These are phyloP conservation scores for Tenthredo notha DNA, from an alignment of 2,888 invertebrate genomes.

Conservation along the genomic window DNA sequence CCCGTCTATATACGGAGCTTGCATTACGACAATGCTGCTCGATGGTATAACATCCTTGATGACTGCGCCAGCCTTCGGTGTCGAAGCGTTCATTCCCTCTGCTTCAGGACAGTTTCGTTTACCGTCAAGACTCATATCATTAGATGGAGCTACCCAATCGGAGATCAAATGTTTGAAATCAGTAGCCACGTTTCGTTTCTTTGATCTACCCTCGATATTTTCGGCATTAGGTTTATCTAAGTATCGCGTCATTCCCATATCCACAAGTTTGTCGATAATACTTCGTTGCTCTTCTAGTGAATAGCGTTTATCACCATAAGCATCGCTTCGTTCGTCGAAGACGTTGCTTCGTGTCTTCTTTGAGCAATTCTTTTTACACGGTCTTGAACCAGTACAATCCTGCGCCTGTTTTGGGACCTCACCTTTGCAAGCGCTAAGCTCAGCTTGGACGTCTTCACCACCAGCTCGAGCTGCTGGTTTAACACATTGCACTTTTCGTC, in stretches of 20 bases:
- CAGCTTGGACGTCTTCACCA: slow-evolving; percentile 76
- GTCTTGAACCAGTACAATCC: slow-evolving; percentile 65
- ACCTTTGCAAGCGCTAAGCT: slow-evolving; percentile 68
- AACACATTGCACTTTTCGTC: slow-evolving; percentile 79
- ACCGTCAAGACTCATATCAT: not conserved
- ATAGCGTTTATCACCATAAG: not conserved
- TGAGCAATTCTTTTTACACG: slow-evolving; percentile 66
- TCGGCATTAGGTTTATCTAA: slow-evolving; percentile 55
- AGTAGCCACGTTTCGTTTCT: slow-evolving; percentile 57
- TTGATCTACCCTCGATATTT: slow-evolving; percentile 50
- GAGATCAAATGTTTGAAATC: slow-evolving; percentile 63
- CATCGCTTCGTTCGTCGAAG: not conserved
- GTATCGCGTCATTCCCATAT: slow-evolving; percentile 64
- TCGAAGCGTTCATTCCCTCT: slow-evolving; percentile 56
- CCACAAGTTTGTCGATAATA: slow-evolving; percentile 66
- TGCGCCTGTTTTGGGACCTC: slow-evolving; percentile 66
- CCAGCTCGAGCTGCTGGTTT: slow-evolving; percentile 76
- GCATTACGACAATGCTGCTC: slow-evolving; percentile 61
- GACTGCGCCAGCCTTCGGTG: slow-evolving; percentile 67
- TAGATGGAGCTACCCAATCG: slow-evolving; percentile 61
- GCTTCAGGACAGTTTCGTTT: not conserved
- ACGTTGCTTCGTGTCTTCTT: slow-evolving; percentile 59
- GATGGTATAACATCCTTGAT: slow-evolving; percentile 64
- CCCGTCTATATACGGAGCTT: slow-evolving; percentile 66
- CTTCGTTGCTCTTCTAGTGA: slow-evolving; percentile 42